phyloP scores from a whole-genome alignment of 2,113 vertebrate species.

The Zosterops hypoxanthus region DNA sequence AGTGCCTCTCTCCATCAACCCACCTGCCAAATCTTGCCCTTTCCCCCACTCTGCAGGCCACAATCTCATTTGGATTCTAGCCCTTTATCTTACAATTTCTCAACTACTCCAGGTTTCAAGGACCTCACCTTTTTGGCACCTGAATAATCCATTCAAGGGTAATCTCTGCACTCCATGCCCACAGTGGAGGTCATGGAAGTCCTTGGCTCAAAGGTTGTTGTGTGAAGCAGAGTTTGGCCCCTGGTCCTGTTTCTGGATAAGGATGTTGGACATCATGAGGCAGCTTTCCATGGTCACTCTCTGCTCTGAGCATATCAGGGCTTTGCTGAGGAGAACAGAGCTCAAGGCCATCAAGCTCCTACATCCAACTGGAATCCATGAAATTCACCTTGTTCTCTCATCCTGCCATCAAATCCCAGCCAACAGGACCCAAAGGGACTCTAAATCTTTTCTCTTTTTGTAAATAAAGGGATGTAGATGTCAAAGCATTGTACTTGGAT shows the following conservation, averaged over 20 bases:
- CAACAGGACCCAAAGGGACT: not conserved
- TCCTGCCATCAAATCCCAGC: not conserved
- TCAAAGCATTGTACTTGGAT: not conserved
- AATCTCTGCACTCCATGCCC: not conserved
- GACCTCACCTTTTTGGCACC: not conserved
- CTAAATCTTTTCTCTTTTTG: not conserved
- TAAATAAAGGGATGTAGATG: not conserved
- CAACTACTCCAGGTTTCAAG: not conserved
- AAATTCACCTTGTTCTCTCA: not conserved
- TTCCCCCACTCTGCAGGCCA: not conserved
- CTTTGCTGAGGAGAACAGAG: not conserved
- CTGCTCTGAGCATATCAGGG: not conserved
- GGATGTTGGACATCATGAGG: not conserved
- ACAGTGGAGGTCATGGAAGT: not conserved
- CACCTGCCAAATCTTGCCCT: not conserved
- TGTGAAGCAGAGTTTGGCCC: not conserved
- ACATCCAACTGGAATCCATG: not conserved
- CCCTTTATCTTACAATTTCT: not conserved
- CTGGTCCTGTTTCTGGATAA: not conserved
- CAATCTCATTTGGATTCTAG: not conserved
- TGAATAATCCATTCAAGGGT: not conserved
- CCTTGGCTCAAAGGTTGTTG: not conserved
- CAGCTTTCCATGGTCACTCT: not conserved
- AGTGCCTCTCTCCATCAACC: not conserved
- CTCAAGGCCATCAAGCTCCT: not conserved